Conservation (phyloP, 2,888 invertebrate species). For the Entomobrya multifasciata region DNA sequence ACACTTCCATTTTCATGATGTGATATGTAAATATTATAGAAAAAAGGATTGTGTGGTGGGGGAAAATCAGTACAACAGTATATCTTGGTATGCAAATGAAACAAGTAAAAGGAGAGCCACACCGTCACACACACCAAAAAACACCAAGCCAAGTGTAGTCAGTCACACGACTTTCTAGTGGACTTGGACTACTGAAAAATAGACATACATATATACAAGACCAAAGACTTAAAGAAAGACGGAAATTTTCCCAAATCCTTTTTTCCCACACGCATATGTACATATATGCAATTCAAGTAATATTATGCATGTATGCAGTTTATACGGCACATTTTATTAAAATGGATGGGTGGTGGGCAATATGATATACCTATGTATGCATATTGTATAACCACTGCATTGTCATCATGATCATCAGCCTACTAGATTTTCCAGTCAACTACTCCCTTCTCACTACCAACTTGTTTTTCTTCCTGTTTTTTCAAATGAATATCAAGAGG, state of each 20-base stretch:
- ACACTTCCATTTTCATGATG: background rate
- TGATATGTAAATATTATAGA: background rate
- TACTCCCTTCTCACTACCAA: background rate
- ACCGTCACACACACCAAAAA: background rate
- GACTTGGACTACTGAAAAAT: background rate
- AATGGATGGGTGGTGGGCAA: background rate
- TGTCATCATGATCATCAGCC: constrained; percentile 25
- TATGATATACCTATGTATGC: background rate
- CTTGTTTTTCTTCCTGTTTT: background rate
- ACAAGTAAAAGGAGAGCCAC: constrained; percentile 25
- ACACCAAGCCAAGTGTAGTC: too few relatives aligned
- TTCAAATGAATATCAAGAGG: constrained; percentile 39
- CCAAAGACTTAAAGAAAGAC: too few relatives aligned
- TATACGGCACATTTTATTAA: constrained; percentile 2
- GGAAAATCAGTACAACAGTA: constrained; percentile 42
- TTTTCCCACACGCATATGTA: constrained; percentile 28
- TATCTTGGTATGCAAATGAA: constrained; percentile 53
- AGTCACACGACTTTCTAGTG: constrained; percentile 49
- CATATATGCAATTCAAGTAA: background rate
- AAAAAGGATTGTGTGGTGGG: background rate
- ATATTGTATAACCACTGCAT: background rate
- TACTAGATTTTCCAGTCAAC: constrained; percentile 53
- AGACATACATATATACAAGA: constrained; percentile 8
- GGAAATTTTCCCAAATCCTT: too few relatives aligned
- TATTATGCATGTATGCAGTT: constrained; percentile 1